Conservation (phyloP, 1,140 invertebrate species). For the Melitaea cinxia region DNA sequence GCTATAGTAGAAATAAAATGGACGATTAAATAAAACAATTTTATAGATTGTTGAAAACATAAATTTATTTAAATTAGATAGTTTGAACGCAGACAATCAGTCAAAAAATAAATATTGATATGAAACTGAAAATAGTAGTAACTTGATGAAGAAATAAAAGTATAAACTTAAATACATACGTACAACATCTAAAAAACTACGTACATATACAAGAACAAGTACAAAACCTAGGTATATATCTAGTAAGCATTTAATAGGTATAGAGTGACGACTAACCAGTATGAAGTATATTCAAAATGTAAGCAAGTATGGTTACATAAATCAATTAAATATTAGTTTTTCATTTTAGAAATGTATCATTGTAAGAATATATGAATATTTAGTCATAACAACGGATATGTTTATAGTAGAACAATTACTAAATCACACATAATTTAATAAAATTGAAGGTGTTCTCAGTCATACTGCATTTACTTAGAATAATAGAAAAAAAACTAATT, state of each 20-base stretch:
- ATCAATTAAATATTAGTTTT: too few relatives aligned
- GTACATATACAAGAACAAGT: neutral
- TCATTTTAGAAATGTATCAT: too few relatives aligned
- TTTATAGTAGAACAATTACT: too few relatives aligned
- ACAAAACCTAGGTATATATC: neutral
- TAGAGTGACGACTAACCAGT: neutral
- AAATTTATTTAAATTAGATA: conserved; percentile 18
- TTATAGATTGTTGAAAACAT: conserved; percentile 13
- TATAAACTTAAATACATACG: neutral
- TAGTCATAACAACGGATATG: too few relatives aligned
- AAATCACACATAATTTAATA: too few relatives aligned
- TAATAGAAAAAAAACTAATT: too few relatives aligned
- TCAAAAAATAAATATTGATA: conserved; percentile 16
- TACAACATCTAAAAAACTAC: neutral
- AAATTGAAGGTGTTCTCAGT: too few relatives aligned
- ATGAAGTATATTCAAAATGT: neutral
- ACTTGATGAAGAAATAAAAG: neutral
- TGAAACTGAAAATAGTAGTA: neutral
- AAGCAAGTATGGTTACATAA: neutral
- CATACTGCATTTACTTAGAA: too few relatives aligned
- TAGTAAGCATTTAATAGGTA: neutral
- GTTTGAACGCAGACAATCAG: conserved; percentile 16
- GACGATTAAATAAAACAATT: conserved; percentile 18
- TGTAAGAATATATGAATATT: too few relatives aligned
- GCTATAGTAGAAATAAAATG: too few relatives aligned